phyloP scores from a whole-genome alignment of 2,113 vertebrate genomes.

The Oncorhynchus gorbuscha region DNA sequence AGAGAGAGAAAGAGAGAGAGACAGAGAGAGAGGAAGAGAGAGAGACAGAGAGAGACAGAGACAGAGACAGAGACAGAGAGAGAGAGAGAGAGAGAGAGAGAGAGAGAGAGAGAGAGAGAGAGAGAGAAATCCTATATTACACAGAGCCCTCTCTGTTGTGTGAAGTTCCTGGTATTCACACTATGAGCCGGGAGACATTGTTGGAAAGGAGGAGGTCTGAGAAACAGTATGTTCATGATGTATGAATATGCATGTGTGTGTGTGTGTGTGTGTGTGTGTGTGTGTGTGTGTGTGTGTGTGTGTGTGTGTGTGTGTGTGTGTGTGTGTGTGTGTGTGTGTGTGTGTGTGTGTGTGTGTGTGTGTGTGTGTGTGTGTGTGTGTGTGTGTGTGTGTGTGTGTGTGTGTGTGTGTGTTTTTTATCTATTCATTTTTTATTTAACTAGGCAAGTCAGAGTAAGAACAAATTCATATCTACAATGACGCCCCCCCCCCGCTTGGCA shows the following conservation, averaged over 20 bases:
- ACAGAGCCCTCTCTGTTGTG: conserved; percentile 37
- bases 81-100: conserved; percentile 9
- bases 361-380: no score
- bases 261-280: no score
- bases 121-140: conserved; percentile 49
- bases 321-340: not conserved
- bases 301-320: not conserved
- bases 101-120: not conserved
- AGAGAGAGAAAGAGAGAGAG: no score
- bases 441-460: no score
- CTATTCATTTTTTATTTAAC: no score
- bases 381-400: no score
- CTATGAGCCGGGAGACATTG: conserved; percentile 34
- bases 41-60: conserved; percentile 17
- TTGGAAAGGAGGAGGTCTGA: not conserved
- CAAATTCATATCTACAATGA: no score
- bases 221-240: not conserved
- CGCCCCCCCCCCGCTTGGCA: no score
- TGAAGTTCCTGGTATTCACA: conserved; percentile 45
- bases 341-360: no score
- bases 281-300: not conserved
- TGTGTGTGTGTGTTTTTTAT: no score
- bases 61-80: conserved; percentile 30
- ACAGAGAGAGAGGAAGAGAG: no score
- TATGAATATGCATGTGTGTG: no score